These are phyloP conservation scores for Caracal caracal DNA, from an alignment of 2,113 vertebrate genomes.

Conservation along the genomic window DNA sequence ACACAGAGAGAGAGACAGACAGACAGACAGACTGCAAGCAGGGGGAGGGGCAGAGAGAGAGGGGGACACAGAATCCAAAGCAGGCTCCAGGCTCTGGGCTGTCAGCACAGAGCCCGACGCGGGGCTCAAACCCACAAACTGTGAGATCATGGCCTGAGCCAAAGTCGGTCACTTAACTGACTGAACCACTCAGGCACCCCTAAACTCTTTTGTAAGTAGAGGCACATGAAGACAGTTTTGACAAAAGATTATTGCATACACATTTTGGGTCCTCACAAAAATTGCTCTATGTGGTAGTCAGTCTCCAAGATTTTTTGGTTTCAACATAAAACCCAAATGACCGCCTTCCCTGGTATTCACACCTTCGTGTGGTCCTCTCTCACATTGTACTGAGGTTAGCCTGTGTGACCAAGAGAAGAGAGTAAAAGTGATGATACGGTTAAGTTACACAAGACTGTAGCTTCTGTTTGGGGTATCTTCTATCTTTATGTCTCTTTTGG, in stretches of 20 bases:
- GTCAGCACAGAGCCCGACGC: no score
- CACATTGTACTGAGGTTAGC: not conserved
- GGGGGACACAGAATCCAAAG: no score
- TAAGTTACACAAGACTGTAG: not conserved
- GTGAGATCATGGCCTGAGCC: no score
- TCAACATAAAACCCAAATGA: not conserved
- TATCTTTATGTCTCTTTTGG: not conserved
- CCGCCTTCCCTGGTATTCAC: not conserved
- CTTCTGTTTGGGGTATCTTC: not conserved
- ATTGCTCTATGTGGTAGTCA: not conserved
- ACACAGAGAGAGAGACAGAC: no score
- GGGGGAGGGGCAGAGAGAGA: no score
- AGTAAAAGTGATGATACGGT: not conserved
- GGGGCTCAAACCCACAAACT: no score
- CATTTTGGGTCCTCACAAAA: constrained; percentile 6
- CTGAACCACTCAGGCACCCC: no score
- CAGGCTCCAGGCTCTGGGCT: no score
- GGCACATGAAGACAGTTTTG: not conserved
- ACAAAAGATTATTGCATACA: not conserved
- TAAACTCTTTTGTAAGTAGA: not conserved
- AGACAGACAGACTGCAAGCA: no score
- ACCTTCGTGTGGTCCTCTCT: not conserved
- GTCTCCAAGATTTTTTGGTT: not conserved
- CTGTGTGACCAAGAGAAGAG: not conserved
- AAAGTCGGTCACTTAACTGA: no score